Evolutionary conservation across 2,113 vertebrate genomes (phyloP).

Genomic region (Ptyas mucosa): DNA sequence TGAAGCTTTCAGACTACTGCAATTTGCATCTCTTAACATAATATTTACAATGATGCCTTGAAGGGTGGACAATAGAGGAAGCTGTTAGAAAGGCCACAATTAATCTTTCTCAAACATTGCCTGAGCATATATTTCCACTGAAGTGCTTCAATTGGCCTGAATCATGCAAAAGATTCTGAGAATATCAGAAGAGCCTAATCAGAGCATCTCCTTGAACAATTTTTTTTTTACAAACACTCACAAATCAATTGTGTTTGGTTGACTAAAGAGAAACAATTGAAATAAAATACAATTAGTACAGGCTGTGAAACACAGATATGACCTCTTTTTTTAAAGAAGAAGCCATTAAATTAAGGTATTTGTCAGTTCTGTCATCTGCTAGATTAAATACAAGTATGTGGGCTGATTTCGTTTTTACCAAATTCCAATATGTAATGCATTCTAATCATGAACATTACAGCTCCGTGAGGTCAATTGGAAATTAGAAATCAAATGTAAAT

Average conservation of each 20-base stretch:
- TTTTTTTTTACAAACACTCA: neutral
- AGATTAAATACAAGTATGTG: neutral
- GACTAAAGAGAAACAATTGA: neutral
- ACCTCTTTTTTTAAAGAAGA: neutral
- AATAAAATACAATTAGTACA: neutral
- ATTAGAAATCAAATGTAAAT: neutral
- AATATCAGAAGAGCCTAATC: neutral
- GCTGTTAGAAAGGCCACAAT: neutral
- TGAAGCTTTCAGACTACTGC: neutral
- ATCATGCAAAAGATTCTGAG: neutral
- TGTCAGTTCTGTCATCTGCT: neutral
- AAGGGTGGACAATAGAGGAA: neutral
- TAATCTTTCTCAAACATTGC: neutral
- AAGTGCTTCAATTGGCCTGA: neutral
- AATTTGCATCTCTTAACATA: neutral
- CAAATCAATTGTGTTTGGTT: neutral
- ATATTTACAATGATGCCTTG: neutral
- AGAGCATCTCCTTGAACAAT: neutral
- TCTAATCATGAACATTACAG: neutral
- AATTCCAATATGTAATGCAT: neutral
- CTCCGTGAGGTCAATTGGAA: too few relatives aligned
- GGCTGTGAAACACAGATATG: neutral
- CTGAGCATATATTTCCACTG: neutral
- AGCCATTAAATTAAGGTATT: neutral
- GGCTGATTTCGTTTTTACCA: neutral